Base-by-base conservation (phyloP, 2,113 vertebrate species). In the Accipiter cooperii region DNA sequence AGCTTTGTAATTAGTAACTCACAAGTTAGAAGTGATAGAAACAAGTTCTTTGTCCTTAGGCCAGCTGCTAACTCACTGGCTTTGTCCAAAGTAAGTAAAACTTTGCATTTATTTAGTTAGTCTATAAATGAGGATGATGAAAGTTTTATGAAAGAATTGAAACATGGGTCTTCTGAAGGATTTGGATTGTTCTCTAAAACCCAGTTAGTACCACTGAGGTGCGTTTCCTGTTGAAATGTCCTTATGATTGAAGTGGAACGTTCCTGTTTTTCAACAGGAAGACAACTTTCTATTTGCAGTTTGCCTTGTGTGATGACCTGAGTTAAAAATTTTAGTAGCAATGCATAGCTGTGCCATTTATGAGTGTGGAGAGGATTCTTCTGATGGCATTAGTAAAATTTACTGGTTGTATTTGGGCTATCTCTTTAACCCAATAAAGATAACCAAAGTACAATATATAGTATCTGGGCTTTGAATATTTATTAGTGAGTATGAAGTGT, bases 251-350 rank as follows among this genome's bases (percentile, higher is more conserved):
- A 74, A 69, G 18, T 65, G 63, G 63, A 79, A 74, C 0, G 0
- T 91, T 64, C 40, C 40, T 42, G 40, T 74, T 77, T 96, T 93
- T 63, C 69, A 55, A 46, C 13, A 14, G 68, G 81, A 91, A 78
- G 52, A 16, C 10, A 28, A 0, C 42, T 85, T 87, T 69, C 25
- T 70, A 21, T 96, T 96, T 86, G 57, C 52, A 51, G 42, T 71
- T 92, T 88, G 79, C 34, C 40, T 88, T 63, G 28, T 54, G 28
- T 66, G 61, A 73, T 84, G 74, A 60, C 40, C 17, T 9, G 49
- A 78, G 42, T 87, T 94, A 81, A 95, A 94, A 87, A 74, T 77
- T 65, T 55, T 70, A n/a, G 8, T 91, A 78, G 57, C 25, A 84
- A 25, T 66, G 65, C 36, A 46, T 75, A 81, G 55, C 29, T 81